These are phyloP conservation scores for Nasalis larvatus DNA, from an alignment of 2,113 vertebrate genomes.

Conservation along the genomic window DNA sequence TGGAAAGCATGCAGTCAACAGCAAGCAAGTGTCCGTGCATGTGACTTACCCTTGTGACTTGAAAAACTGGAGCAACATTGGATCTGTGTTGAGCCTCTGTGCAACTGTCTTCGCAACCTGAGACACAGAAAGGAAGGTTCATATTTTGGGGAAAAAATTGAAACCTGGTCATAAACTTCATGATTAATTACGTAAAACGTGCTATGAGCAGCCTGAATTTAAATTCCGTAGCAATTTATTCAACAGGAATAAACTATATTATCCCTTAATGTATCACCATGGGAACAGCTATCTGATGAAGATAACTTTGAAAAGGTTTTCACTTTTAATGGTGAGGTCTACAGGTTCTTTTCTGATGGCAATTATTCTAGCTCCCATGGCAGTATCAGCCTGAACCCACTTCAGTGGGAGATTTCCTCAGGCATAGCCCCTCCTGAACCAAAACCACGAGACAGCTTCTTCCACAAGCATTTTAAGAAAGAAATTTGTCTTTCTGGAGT, in stretches of 20 bases:
- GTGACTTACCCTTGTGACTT: slow-evolving; percentile 98
- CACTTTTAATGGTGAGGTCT: background rate
- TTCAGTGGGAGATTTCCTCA: background rate
- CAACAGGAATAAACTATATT: background rate
- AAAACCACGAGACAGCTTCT: background rate
- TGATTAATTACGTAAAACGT: background rate
- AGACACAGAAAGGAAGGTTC: background rate
- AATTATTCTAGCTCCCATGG: background rate
- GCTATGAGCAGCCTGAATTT: background rate
- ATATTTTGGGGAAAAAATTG: background rate
- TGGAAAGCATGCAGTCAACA: background rate
- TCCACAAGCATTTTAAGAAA: background rate
- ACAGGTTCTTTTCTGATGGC: background rate
- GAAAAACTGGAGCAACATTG: slow-evolving; percentile 99
- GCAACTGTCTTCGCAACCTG: slow-evolving; percentile 99
- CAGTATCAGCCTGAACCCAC: too few species aligned
- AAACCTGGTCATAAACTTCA: background rate
- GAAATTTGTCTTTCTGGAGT: background rate
- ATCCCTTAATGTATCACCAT: background rate
- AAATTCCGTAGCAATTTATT: background rate
- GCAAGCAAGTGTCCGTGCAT: background rate
- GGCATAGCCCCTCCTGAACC: background rate
- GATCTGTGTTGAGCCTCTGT: slow-evolving; percentile 98
- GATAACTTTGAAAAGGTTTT: background rate
- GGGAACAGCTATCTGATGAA: background rate